A percentile compares a stretch with the other conserved stretches of the same genome.
Conservation (phyloP, 2,888 invertebrate species). For the Hirtodrosophila duncani region DNA sequence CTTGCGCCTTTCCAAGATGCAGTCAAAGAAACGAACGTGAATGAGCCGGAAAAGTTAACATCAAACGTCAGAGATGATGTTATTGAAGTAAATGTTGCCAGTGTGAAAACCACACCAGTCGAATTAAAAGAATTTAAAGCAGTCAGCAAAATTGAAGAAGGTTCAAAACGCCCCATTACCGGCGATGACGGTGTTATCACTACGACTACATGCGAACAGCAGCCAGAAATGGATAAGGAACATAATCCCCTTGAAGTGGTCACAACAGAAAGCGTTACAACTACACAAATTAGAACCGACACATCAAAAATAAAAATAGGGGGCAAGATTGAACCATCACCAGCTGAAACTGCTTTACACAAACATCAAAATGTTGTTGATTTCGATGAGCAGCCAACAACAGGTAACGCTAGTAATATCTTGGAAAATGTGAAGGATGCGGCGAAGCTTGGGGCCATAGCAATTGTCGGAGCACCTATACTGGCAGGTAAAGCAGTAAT, state of each 20-base stretch:
- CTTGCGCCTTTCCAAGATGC: constrained; percentile 44
- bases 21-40: constrained; percentile 15
- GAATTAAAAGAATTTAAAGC: constrained; percentile 26
- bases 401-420: constrained; percentile 32
- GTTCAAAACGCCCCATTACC: too few species aligned
- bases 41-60: too few species aligned
- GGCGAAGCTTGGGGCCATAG: constrained; percentile 90
- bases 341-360: constrained; percentile 5
- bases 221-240: too few species aligned
- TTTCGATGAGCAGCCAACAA: constrained; percentile 48
- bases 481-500: constrained; percentile 92
- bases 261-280: too few species aligned
- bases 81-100: too few species aligned
- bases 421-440: constrained; percentile 81
- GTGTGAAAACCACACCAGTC: constrained; percentile 46
- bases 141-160: constrained; percentile 22
- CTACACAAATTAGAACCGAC: too few species aligned
- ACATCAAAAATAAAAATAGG: too few species aligned
- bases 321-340: too few species aligned
- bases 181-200: too few species aligned
- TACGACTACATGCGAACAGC: too few species aligned
- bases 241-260: too few species aligned
- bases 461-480: constrained; percentile 91
- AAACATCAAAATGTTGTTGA: constrained; percentile 52
- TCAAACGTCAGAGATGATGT: too few species aligned